These are phyloP conservation scores for Conus canariensis DNA, from an alignment of 2,888 invertebrate genomes.

Conservation along the genomic window DNA sequence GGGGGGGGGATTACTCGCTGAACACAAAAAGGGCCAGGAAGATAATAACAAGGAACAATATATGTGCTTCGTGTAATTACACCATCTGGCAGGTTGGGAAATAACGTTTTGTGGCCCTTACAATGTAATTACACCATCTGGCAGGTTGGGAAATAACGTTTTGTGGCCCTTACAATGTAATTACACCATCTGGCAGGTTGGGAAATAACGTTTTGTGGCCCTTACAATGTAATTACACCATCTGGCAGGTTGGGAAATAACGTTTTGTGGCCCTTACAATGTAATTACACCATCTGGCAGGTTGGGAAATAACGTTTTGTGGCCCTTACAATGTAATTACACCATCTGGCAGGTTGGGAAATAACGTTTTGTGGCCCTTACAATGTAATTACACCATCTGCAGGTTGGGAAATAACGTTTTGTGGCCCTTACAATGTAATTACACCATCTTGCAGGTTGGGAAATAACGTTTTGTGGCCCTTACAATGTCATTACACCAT, in stretches of 20 bases:
- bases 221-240: background rate
- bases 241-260: no score
- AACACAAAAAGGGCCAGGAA: background rate
- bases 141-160: no score
- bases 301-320: slow-evolving; percentile 14
- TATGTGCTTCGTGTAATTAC: background rate
- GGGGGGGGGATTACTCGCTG: slow-evolving; percentile 5
- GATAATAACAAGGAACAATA: background rate
- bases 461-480: slow-evolving; percentile 11
- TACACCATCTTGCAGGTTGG: background rate
- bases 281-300: background rate
- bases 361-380: no score
- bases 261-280: no score
- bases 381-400: no score
- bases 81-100: background rate
- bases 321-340: background rate
- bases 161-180: no score
- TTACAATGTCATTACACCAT: background rate
- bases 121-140: no score
- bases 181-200: no score
- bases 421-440: no score
- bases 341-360: no score
- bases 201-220: background rate
- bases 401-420: no score
- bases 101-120: slow-evolving; percentile 9